Evolutionary conservation across 2,797 vertebrate species (phyloP).

Genomic region (Pangasius krempfi): DNA sequence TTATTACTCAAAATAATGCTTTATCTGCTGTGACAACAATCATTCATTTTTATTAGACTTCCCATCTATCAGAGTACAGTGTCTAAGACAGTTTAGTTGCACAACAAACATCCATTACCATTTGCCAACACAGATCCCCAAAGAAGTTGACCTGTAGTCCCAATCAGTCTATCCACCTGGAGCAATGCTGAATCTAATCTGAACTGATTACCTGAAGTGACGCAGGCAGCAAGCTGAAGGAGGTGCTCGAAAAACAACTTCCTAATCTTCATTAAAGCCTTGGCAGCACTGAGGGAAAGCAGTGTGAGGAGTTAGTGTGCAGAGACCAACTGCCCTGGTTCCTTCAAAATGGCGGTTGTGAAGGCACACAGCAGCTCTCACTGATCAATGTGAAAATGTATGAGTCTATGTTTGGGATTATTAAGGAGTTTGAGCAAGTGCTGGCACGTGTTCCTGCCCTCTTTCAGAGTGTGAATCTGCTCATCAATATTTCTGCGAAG

Average conservation of each 20-base stretch:
- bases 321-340: constrained; percentile 9
- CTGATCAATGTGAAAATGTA: constrained; percentile 1
- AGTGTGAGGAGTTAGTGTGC: not conserved
- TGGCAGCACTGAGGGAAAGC: constrained; percentile 15
- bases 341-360: constrained; percentile 12
- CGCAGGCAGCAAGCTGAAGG: constrained; percentile 9
- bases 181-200: constrained; percentile 32
- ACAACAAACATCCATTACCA: constrained; percentile 1
- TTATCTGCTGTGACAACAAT: not conserved
- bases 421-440: constrained; percentile 1
- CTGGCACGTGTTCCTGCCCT: constrained; percentile 15
- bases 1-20: not conserved
- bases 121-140: not conserved
- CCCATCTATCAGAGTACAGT: not conserved
- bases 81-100: not conserved
- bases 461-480: constrained; percentile 21
- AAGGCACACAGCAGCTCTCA: constrained; percentile 7
- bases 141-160: constrained; percentile 11
- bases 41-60: not conserved
- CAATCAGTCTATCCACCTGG: constrained; percentile 13
- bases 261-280: constrained; percentile 41
- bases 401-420: constrained; percentile 18
- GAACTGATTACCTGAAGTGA: constrained; percentile 40
- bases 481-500: constrained; percentile 48
- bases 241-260: constrained; percentile 18